Conservation (phyloP, 2,113 vertebrate genomes). For the Actinemys pallida region DNA sequence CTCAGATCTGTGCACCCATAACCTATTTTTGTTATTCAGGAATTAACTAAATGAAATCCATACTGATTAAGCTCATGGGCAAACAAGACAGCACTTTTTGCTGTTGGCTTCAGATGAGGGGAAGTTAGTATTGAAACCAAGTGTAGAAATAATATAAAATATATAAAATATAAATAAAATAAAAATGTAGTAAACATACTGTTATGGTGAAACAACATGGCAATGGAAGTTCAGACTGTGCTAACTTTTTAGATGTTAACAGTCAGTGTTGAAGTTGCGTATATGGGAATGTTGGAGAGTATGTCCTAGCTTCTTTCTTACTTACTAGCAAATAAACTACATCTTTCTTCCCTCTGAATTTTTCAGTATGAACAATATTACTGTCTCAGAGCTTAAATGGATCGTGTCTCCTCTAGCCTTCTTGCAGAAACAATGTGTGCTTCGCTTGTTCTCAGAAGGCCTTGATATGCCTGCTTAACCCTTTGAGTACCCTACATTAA, state of each 20-base stretch:
- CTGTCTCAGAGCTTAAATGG: neutral
- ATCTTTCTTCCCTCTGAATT: neutral
- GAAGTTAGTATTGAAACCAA: neutral
- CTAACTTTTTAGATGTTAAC: neutral
- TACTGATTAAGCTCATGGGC: neutral
- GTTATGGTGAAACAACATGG: neutral
- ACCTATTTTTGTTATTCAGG: neutral
- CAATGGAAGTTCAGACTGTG: neutral
- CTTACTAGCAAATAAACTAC: neutral
- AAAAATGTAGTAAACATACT: neutral
- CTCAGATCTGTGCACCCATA: neutral
- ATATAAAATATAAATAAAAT: too few species aligned
- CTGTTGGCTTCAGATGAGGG: neutral
- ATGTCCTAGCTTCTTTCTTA: neutral
- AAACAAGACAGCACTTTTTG: neutral
- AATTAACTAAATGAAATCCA: neutral
- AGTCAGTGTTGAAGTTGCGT: neutral
- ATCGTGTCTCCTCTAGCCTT: rapidly evolving
- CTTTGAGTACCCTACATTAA: neutral
- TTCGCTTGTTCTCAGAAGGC: neutral
- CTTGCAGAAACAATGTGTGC: neutral
- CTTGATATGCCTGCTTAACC: conserved; percentile 22
- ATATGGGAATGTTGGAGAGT: neutral
- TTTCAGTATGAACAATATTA: neutral
- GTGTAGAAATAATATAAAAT: neutral